Percentiles rank a stretch among this genome's conserved stretches.
Evolutionary conservation across 2,113 vertebrate genomes (phyloP).

Genomic region (Lates calcarifer): DNA sequence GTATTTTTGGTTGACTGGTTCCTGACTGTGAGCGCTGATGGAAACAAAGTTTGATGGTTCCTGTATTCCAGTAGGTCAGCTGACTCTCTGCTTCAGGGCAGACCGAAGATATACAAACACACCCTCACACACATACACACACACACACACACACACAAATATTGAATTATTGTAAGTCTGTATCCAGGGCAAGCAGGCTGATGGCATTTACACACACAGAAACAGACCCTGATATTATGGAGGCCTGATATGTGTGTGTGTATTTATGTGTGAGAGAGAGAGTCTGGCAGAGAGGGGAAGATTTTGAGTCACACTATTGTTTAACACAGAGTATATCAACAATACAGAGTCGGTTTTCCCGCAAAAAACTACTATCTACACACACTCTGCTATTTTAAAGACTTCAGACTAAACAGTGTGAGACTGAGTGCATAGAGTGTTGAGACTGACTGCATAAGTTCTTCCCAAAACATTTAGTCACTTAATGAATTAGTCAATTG

Average conservation of each 20-base stretch:
- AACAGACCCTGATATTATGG: neutral
- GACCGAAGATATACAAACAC: slow-evolving; percentile 22
- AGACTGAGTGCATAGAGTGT: neutral
- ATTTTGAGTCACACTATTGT: slow-evolving; percentile 52
- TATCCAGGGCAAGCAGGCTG: slow-evolving; percentile 31
- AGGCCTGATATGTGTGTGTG: neutral
- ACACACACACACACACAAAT: slow-evolving; percentile 23
- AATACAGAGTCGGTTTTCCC: slow-evolving; percentile 7
- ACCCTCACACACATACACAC: slow-evolving; percentile 32
- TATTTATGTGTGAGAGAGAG: neutral
- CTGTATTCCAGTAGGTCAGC: slow-evolving; percentile 55
- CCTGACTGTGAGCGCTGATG: slow-evolving; percentile 34
- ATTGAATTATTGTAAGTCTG: slow-evolving; percentile 42
- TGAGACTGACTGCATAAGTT: neutral
- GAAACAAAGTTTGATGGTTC: slow-evolving; percentile 46
- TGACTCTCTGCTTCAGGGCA: slow-evolving; percentile 33
- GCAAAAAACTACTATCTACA: neutral
- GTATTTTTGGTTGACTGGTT: slow-evolving; percentile 27
- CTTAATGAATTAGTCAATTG: neutral
- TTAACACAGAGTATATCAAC: neutral
- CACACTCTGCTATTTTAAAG: neutral
- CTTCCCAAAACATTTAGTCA: too few relatives aligned
- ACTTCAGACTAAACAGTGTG: neutral
- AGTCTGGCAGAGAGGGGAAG: neutral
- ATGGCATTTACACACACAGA: slow-evolving; percentile 11